phyloP scores from a whole-genome alignment of 92 coral and sea anemone genomes.

The Pocillopora meandrina region DNA sequence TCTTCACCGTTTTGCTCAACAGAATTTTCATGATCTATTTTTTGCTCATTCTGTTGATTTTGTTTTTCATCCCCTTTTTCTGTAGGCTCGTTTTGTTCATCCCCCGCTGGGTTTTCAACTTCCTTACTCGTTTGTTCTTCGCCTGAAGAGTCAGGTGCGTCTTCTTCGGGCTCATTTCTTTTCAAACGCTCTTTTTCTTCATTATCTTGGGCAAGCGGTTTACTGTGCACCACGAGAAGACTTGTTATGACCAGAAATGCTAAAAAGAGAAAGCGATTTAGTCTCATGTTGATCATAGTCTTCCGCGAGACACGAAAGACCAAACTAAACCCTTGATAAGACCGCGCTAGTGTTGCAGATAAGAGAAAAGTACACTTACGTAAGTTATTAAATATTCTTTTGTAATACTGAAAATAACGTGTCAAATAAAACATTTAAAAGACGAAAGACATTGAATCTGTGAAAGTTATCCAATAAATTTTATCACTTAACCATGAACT shows the following conservation, averaged over 20 bases:
- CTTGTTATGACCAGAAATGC: slow-evolving; percentile 52
- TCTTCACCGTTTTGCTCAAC: slow-evolving; percentile 50
- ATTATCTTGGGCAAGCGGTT: slow-evolving; percentile 71
- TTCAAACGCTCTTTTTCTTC: slow-evolving; percentile 54
- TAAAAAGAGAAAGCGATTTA: slow-evolving; percentile 53
- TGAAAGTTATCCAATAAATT: not conserved
- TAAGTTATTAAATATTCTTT: slow-evolving; percentile 85
- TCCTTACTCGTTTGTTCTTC: slow-evolving; percentile 44
- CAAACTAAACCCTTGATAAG: slow-evolving; percentile 37
- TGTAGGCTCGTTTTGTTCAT: slow-evolving; percentile 47
- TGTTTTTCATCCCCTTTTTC: slow-evolving; percentile 39
- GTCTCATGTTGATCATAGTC: slow-evolving; percentile 78
- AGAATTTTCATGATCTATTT: slow-evolving; percentile 39
- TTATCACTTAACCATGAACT: not conserved
- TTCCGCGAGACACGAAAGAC: slow-evolving; percentile 58
- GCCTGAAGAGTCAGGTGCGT: slow-evolving; percentile 40
- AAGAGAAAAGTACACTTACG: slow-evolving; percentile 51
- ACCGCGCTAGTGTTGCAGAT: slow-evolving; percentile 32
- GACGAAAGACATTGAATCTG: not conserved
- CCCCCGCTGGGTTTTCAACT: slow-evolving; percentile 44
- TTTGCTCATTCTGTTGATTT: slow-evolving; percentile 34
- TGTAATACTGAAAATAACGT: slow-evolving; percentile 73
- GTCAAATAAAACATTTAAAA: slow-evolving; percentile 81
- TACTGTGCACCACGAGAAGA: slow-evolving; percentile 53
- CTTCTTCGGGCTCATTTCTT: slow-evolving; percentile 53